phyloP scores from a whole-genome alignment of 2,113 vertebrate species.

The human (Homo sapiens) region GRCh38 chr17:5793501-5794000 shows the following conservation, averaged over 20 bases:
- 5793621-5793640: neutral
- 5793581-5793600: neutral
- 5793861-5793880: neutral
- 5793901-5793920: neutral
- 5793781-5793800: neutral
- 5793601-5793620: neutral
- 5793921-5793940: neutral
- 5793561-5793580: neutral
- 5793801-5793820: neutral
- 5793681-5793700: neutral
- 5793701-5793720: neutral
- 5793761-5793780: neutral
- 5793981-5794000: neutral
- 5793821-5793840: neutral
- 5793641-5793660: neutral
- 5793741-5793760: neutral
- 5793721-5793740: neutral
- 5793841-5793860: neutral
- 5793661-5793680: neutral
- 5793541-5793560: neutral
- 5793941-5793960: neutral
- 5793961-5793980: neutral
- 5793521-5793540: neutral
- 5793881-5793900: neutral
- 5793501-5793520: neutral